phyloP scores from a whole-genome alignment of 2,888 invertebrate genomes.

The Lydus trimaculatus region DNA sequence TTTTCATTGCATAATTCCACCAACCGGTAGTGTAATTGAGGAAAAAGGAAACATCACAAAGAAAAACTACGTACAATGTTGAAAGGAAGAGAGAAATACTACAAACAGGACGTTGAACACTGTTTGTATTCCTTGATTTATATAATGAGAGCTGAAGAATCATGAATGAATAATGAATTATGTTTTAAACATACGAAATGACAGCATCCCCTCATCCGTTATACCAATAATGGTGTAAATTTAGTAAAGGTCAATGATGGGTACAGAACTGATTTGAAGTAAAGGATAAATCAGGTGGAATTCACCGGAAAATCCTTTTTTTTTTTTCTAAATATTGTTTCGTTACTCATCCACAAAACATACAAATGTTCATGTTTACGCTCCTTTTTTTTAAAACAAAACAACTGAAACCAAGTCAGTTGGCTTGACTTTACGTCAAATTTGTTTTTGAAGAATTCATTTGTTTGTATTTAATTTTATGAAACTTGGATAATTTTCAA shows the following conservation, averaged over 20 bases:
- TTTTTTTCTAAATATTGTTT: no score
- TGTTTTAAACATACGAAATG: slow-evolving; percentile 45
- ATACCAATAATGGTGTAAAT: slow-evolving; percentile 43
- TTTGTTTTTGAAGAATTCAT: background rate
- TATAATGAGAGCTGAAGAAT: slow-evolving; percentile 38
- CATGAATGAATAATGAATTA: slow-evolving; percentile 43
- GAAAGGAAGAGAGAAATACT: background rate
- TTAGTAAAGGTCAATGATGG: slow-evolving; percentile 34
- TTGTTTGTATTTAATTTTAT: background rate
- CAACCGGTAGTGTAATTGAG: slow-evolving; percentile 1
- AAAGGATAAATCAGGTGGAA: background rate
- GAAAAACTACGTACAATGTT: slow-evolving; percentile 1
- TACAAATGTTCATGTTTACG: no score
- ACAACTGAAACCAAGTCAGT: no score
- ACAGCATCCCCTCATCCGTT: slow-evolving; percentile 45
- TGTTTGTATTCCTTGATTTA: slow-evolving; percentile 44
- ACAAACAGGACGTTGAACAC: background rate
- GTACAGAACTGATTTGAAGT: slow-evolving; percentile 16
- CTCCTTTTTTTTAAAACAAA: no score
- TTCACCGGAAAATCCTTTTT: no score
- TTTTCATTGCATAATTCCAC: background rate
- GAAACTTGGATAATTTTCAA: background rate
- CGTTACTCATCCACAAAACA: no score
- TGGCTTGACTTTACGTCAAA: background rate
- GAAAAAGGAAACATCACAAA: background rate